Base-by-base conservation (phyloP, 2,113 vertebrate genomes). In the Cheirogaleus medius region DNA sequence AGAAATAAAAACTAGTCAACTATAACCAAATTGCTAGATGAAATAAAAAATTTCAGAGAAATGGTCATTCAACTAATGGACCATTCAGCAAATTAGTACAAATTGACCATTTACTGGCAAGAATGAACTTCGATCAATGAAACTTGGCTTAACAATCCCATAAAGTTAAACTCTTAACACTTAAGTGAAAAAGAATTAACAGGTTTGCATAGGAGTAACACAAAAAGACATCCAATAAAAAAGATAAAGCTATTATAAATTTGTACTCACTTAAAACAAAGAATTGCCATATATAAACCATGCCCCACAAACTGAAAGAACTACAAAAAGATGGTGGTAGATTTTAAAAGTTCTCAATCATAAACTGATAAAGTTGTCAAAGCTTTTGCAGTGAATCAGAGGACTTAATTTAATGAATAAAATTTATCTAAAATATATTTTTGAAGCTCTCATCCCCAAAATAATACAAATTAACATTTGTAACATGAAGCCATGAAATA, bases 21-120 rank as follows among this genome's bases (percentile, higher is more conserved):
- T 73, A 87, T 81, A 80, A 81, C 58, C 1, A 44, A 74, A 60
- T 84, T 81, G 29, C 58, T 87, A 58, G 6, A 47, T 94, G n/a
- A 84, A 95, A 76, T 66, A 71, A 81, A 49, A 88, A 84, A 85
- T 3, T 60, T 73, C 58, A 91, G 27, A 69, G n/a, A 97, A 97
- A 83, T 23, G 6, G 23, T 95, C 15, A 60, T 86, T 94, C 37
- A 78, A 73, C 27, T 91, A 93, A 91, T 78, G 71, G 52, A 34
- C 37, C 44, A 49, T 85, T 90, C 44, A 83, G 29, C 52, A 96
- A 97, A 97, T 96, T 95, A 86, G 52, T 95, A 91, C 77, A 96
- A 95, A 97, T 96, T 77, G 86, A 81, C 17, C 47, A 88, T 42
- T 94, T 96, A 87, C 63, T 66, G 54, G 18, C 49, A 94, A 85